A percentile compares a stretch with the other conserved stretches of the same genome.
These are phyloP conservation scores for Orthosia gothica DNA, from an alignment of 2,888 invertebrate genomes.

Conservation along the genomic window DNA sequence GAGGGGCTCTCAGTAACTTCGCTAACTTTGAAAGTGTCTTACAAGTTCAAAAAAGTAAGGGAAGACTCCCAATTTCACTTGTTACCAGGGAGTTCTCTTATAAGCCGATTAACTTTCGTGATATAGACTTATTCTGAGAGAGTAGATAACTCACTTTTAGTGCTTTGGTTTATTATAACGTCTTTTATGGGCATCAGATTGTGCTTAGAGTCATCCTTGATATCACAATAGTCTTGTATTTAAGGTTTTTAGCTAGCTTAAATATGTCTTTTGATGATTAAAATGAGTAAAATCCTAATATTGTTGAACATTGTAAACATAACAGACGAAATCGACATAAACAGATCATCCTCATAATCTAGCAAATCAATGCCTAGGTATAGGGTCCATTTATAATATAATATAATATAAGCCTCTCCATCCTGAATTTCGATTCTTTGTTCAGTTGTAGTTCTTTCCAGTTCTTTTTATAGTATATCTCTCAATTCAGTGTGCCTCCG, in stretches of 20 bases:
- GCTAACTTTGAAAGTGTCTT: constrained; percentile 46
- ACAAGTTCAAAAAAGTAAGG: constrained; percentile 36
- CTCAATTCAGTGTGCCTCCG: no score
- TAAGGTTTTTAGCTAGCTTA: not conserved
- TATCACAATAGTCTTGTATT: constrained; percentile 1
- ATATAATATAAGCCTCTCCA: no score
- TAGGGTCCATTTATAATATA: no score
- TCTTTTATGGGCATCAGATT: not conserved
- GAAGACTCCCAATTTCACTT: constrained; percentile 36
- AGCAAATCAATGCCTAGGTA: not conserved
- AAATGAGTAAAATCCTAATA: not conserved
- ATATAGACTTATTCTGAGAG: constrained; percentile 11
- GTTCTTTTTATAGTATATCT: no score
- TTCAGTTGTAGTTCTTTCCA: no score
- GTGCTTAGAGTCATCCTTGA: not conserved
- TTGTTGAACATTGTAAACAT: not conserved
- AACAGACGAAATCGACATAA: not conserved
- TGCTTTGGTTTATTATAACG: constrained; percentile 1
- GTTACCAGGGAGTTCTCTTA: constrained; percentile 19
- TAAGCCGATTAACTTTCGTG: constrained; percentile 45
- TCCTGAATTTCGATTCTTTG: no score
- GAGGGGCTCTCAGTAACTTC: constrained; percentile 29
- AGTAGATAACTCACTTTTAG: constrained; percentile 1
- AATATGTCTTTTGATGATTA: no score
- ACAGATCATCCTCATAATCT: not conserved